Evolutionary conservation across 2,888 invertebrate species (phyloP), one percentile per base, ranked within the genome.

Genomic region (Onchidella celtica): DNA sequence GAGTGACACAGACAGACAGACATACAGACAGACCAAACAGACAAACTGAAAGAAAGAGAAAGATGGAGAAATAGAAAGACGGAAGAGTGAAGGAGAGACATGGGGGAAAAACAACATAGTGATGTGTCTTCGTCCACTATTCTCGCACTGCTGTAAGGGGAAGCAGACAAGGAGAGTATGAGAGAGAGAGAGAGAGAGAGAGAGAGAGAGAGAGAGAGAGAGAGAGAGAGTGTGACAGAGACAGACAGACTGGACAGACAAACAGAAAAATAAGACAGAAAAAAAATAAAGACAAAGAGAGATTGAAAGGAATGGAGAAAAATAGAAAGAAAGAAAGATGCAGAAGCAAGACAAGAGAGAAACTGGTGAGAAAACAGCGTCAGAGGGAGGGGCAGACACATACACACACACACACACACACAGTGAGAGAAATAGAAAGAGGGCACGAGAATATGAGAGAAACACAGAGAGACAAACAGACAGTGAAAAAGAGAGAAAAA

Each of bases 351-450:
- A 55, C 14, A 27, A 57, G 55, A 55, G n/a, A 69, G 47, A 47
- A 14, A n/a, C 21, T n/a, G 34, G 29, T n/a, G 38, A 11, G 55
- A 21, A 68, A 40, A 14, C 21, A 68, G 36, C 57, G 57, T 24
- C 36, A 59, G 59, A 59, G 69, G 34, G 57, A 47, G 36, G 61
- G 38, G 55, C 36, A 70, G 38, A 38, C 38, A 66, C 21, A 40
- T 17, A 57, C 11, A 55, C 0, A 27, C 27, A 47, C 27, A 73
- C 14, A 61, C 24, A 61, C 32, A 61, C 34, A 36, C 29, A 68
- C 32, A 65, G 59, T 57, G 78, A 69, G 68, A 59, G 57, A 69
- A 47, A 57, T 24, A 68, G 69, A 78, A 27, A 78, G 36, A 78
- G 59, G 69, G 47, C 68, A 59, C 55, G 78, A 78, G 59, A 59